Base-by-base conservation (phyloP, 2,797 vertebrate species). In the Centroberyx gerrardi region DNA sequence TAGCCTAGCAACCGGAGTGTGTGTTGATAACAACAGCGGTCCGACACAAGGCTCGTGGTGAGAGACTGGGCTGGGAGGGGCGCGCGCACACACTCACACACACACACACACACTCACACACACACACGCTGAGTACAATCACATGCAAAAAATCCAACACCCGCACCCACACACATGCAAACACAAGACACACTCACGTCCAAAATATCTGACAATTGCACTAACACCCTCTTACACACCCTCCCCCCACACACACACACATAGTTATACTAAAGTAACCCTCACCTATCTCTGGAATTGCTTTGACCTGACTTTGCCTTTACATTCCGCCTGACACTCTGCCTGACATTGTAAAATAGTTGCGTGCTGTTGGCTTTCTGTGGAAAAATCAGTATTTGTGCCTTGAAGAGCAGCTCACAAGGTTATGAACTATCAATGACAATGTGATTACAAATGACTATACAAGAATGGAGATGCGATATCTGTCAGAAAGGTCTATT, bases 21-120 rank as follows among this genome's bases (percentile, higher is more conserved):
- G 85, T 95, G 80, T 94, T 93, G 88, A 91, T 84, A 91, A 92
- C 92, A 95, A 91, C 85, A 91, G 72, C 0, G 18, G 72, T 59
- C 79, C 61, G 81, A 90, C 88, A 92, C 67, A n/a, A 65, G 78
- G 49, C 78, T 61, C 1, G 18, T 63, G 71, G 70, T 74, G 62
- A 73, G 72, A 79, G 87, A 76, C 81, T 42, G 67, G 36, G 49
- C 78, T 55, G 75, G 74, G 81, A 79, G 77, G 42, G 62, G 69
- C 38, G 0, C 59, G 46, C 54, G 56, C 36, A 68, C 53, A 68
- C 36, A 58, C 58, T 12, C 68, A 51, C 59, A 62, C 46, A 53
- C 36, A 58, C 29, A n/a, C 27, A n/a, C 52, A 51, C 68, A 27
- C 52, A 31, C 74, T 56, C 18, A 31, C 36, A 48, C 55, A 44